Base-by-base conservation (phyloP, 1,140 invertebrate genomes). In the Drosophila neocordata region DNA sequence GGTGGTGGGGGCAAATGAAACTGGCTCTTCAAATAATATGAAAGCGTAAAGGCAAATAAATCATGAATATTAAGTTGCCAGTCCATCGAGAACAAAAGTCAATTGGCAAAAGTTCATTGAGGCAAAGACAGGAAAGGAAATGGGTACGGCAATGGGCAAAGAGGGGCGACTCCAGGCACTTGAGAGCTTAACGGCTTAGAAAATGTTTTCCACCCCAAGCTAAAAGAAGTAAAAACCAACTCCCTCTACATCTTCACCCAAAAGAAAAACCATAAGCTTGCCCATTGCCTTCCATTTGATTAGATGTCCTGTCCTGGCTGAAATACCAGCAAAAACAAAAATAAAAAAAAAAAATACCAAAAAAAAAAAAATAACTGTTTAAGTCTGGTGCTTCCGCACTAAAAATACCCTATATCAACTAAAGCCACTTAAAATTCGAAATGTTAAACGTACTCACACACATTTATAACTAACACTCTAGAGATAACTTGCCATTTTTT, bases 31-130 rank as follows among this genome's bases (percentile, higher is more conserved):
- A 51, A 73, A 73, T 65, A 68, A 72, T 68, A 63, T 67, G 55
- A 75, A 69, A 35, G 65, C 62, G 55, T 59, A 59, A 70, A 70
- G 51, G 44, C 65, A 73, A 73, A 77, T 73, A 73, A 77, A 77
- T 77, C 66, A 77, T 73, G 57, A 77, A 77, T 73, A 77, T 77
- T 77, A 73, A 69, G 70, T 77, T 69, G 62, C 18, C 22, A 51
- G 61, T n/a, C 53, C 24, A 38, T 38, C 31, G 56, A 48, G 57
- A 44, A 77, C 70, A 77, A 77, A 73, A 69, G 70, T 73, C 74
- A 77, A 69, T 73, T 77, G 70, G 63, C 62, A 20, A 65, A 48
- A 73, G 65, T 73, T 73, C 70, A 77, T 77, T 69, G 70, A 73
- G 51, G 37, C 37, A 35, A 41, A 60, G 18, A 38, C 34, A 55